These are phyloP conservation scores for Mastacembelus armatus DNA, from an alignment of 2,797 vertebrate species.

Conservation along the genomic window DNA sequence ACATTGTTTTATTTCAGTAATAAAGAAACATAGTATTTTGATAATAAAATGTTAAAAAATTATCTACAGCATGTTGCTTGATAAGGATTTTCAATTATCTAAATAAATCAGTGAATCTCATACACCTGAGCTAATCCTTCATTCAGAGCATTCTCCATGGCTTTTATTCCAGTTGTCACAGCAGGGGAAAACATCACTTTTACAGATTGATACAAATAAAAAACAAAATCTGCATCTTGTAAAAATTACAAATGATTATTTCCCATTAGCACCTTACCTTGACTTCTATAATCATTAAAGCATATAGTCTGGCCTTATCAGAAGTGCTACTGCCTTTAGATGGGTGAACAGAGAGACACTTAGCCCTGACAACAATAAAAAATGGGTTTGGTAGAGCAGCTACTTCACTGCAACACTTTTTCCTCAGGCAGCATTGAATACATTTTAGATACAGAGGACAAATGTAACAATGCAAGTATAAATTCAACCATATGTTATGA, in stretches of 20 bases:
- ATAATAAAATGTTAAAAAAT: background rate
- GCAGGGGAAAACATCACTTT: background rate
- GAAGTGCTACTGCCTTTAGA: background rate
- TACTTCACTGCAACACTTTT: background rate
- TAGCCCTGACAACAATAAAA: background rate
- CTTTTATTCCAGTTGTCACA: background rate
- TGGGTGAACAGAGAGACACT: background rate
- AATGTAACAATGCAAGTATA: background rate
- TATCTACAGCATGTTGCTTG: background rate
- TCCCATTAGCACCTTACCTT: slow-evolving; percentile 3
- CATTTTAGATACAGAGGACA: background rate
- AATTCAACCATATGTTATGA: background rate
- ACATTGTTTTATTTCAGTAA: background rate
- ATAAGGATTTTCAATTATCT: background rate
- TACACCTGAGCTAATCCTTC: background rate
- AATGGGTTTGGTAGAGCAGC: background rate
- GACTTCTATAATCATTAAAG: too few relatives aligned
- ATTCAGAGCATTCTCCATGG: background rate
- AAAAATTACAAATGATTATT: background rate
- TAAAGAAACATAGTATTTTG: background rate
- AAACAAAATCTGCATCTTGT: background rate
- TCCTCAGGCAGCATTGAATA: background rate
- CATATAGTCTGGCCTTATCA: too few relatives aligned
- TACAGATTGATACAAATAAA: slow-evolving; percentile 7
- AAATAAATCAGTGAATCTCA: background rate